Conservation (phyloP, 1,140 invertebrate species). For the Drosophila kikkawai region DNA sequence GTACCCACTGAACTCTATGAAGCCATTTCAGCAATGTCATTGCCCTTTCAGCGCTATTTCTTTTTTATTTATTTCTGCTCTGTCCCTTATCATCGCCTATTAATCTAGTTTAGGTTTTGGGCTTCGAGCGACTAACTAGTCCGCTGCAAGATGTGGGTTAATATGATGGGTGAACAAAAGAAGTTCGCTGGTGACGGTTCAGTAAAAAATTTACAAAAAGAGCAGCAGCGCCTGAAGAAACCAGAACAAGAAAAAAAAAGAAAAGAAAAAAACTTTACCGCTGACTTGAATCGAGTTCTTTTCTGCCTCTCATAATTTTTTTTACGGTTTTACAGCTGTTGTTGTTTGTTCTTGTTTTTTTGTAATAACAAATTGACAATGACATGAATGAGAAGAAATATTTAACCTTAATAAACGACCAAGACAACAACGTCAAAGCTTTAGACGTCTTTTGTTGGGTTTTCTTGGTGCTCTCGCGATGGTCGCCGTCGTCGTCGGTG, state of each 20-base stretch:
- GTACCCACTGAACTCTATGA: slow-evolving; percentile 5
- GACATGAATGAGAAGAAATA: slow-evolving; percentile 82
- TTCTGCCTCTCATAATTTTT: slow-evolving; percentile 39
- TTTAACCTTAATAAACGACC: slow-evolving; percentile 80
- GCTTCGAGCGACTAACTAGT: slow-evolving; percentile 52
- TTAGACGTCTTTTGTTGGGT: slow-evolving; percentile 67
- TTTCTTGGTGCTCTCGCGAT: slow-evolving; percentile 11
- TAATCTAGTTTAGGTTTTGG: slow-evolving; percentile 76
- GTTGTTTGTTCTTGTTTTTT: slow-evolving; percentile 38
- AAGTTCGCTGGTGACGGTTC: slow-evolving; percentile 50
- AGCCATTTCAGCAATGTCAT: slow-evolving; percentile 40
- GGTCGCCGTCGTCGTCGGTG: slow-evolving; percentile 1
- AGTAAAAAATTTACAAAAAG: slow-evolving; percentile 41
- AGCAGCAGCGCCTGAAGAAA: slow-evolving; percentile 29
- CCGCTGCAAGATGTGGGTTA: slow-evolving; percentile 69
- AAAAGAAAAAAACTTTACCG: slow-evolving; percentile 51
- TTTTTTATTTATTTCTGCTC: slow-evolving; percentile 14
- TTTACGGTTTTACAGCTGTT: slow-evolving; percentile 54
- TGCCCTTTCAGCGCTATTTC: slow-evolving; percentile 39
- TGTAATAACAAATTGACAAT: slow-evolving; percentile 83
- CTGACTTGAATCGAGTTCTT: slow-evolving; percentile 51
- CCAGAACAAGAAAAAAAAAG: slow-evolving; percentile 37
- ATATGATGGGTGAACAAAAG: slow-evolving; percentile 65
- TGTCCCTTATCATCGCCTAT: slow-evolving; percentile 68
- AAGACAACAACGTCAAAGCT: slow-evolving; percentile 57